Evolutionary conservation across 2,113 vertebrate species (phyloP).

Genomic region (Thymallus thymallus): DNA sequence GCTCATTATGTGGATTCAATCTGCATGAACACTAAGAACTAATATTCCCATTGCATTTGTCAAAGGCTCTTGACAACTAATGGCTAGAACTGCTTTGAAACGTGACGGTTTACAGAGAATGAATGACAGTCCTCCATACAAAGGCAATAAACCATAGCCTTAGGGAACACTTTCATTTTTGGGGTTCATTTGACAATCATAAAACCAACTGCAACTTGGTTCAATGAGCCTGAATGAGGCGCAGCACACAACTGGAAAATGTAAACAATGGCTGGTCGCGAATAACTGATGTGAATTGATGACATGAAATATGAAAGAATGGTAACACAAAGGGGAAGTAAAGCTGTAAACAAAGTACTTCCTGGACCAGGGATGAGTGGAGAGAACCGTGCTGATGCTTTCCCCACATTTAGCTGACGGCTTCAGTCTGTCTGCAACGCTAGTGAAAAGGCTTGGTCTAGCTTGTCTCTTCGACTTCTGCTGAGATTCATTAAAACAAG

Average conservation of each 20-base stretch:
- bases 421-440: constrained; percentile 43
- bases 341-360: constrained; percentile 1
- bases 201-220: neutral
- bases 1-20: neutral
- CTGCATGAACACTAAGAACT: neutral
- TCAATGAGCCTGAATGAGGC: constrained; percentile 7
- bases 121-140: constrained; percentile 1
- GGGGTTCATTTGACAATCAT: constrained; percentile 8
- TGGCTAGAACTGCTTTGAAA: neutral
- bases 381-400: constrained; percentile 8
- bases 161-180: constrained; percentile 2
- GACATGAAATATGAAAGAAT: neutral
- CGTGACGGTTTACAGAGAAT: neutral
- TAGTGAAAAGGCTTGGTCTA: constrained; percentile 9
- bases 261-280: constrained; percentile 1
- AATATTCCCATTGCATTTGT: constrained; percentile 1
- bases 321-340: neutral
- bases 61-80: constrained; percentile 2
- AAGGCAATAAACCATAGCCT: constrained; percentile 5
- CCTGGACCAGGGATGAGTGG: neutral
- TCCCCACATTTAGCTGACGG: constrained; percentile 35
- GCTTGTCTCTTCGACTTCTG: constrained; percentile 49
- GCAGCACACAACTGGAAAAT: neutral
- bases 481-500: constrained; percentile 65
- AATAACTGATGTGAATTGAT: constrained; percentile 10